Conservation (phyloP, 30 jellyfish, hydroid and myxozoan species). For the Hydra vulgaris region DNA sequence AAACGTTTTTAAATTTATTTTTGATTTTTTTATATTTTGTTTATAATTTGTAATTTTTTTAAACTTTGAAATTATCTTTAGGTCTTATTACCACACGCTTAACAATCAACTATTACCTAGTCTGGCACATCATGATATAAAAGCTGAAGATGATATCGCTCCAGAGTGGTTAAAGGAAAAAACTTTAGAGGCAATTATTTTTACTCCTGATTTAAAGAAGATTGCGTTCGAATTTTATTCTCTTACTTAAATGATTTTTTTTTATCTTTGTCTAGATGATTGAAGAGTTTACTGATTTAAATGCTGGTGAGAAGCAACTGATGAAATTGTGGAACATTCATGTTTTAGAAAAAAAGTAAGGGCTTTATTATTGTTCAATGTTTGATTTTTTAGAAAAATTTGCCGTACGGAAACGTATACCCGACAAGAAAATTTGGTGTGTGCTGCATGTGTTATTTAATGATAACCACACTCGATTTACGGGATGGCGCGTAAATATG, state of each 20-base stretch:
- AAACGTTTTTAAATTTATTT: too few species aligned
- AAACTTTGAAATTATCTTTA: too few species aligned
- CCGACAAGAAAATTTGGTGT: background rate
- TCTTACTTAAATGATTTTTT: background rate
- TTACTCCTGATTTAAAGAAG: background rate
- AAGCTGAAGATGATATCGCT: slow-evolving; percentile 68
- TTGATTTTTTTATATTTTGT: too few species aligned
- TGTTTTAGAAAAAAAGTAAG: slow-evolving; percentile 54
- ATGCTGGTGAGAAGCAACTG: slow-evolving; percentile 74
- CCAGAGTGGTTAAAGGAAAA: slow-evolving; percentile 83
- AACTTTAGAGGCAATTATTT: slow-evolving; percentile 39
- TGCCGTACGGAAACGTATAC: background rate
- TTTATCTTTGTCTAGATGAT: slow-evolving; percentile 41
- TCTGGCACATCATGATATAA: slow-evolving; percentile 42
- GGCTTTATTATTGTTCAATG: background rate
- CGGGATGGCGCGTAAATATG: too few species aligned
- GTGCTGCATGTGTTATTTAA: too few species aligned
- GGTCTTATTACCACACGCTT: slow-evolving; percentile 13
- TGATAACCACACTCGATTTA: too few species aligned
- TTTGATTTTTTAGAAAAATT: background rate
- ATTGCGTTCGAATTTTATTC: background rate
- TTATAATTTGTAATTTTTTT: too few species aligned
- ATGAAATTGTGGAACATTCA: slow-evolving; percentile 83
- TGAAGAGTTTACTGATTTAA: slow-evolving; percentile 89
- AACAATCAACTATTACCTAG: slow-evolving; percentile 17